phyloP scores from a whole-genome alignment of 2,888 invertebrate genomes.

The Drosophila glabriapex region DNA sequence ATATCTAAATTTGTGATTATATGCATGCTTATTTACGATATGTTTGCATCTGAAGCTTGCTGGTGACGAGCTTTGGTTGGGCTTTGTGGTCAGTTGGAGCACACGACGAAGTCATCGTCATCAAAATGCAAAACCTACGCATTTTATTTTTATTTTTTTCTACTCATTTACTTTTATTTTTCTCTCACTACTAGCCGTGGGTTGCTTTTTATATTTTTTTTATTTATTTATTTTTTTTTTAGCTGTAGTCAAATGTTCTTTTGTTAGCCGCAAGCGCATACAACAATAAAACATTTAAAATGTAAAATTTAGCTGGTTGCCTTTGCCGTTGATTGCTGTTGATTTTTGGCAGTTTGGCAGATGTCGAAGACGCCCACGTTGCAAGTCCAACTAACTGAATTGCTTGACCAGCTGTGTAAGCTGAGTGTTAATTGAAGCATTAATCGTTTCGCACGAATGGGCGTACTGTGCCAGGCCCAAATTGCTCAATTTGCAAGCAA shows the following conservation, averaged over 20 bases:
- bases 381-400: constrained; percentile 13
- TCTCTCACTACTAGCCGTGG: constrained; percentile 53
- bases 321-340: constrained; percentile 38
- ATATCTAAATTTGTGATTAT: constrained; percentile 19
- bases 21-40: constrained; percentile 8
- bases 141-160: constrained; percentile 28
- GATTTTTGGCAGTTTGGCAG: constrained; percentile 32
- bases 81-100: constrained; percentile 45
- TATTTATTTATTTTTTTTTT: constrained; percentile 10
- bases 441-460: constrained; percentile 55
- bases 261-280: constrained; percentile 49
- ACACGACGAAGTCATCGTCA: constrained; percentile 50
- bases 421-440: constrained; percentile 64
- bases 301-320: constrained; percentile 48
- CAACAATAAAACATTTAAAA: constrained; percentile 52
- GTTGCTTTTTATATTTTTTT: constrained; percentile 57
- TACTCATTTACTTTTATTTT: constrained; percentile 45
- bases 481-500: constrained; percentile 66
- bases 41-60: constrained; percentile 10
- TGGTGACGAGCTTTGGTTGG: constrained; percentile 46
- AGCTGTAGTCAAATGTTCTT: constrained; percentile 71
- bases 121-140: constrained; percentile 74
- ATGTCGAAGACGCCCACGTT: constrained; percentile 49
- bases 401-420: constrained; percentile 30
- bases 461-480: constrained; percentile 61